phyloP scores from a whole-genome alignment of 1,140 invertebrate genomes.

The Linepithema humile region DNA sequence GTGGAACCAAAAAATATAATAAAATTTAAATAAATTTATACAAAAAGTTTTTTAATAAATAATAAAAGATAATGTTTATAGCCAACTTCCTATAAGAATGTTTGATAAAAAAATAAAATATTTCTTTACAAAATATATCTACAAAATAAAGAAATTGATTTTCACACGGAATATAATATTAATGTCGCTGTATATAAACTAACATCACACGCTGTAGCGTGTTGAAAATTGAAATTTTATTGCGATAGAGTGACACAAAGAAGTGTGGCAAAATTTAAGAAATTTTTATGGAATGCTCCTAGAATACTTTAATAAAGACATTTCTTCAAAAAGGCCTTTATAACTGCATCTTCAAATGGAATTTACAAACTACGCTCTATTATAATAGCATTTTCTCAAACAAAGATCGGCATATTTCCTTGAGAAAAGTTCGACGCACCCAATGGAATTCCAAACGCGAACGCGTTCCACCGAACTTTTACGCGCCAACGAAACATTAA shows the following conservation, averaged over 20 bases:
- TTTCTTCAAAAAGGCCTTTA: no score
- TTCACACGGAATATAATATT: background rate
- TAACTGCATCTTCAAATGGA: no score
- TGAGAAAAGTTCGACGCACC: conserved; percentile 42
- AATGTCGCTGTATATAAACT: background rate
- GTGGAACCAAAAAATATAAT: background rate
- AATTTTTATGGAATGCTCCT: no score
- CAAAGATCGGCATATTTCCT: background rate
- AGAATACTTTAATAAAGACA: no score
- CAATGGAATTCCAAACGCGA: conserved; percentile 52
- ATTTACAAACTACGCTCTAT: background rate
- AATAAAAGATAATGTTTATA: background rate
- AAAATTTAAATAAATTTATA: background rate
- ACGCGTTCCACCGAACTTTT: conserved; percentile 30
- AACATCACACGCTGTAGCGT: background rate
- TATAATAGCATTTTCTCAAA: background rate
- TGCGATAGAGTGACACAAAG: background rate
- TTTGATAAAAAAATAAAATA: background rate
- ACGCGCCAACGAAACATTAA: background rate
- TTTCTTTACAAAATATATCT: background rate
- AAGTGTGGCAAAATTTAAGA: background rate
- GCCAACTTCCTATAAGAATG: background rate
- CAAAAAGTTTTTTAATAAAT: no score
- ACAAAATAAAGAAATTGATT: conserved; percentile 5
- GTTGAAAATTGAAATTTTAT: background rate